phyloP scores from a whole-genome alignment of 2,888 invertebrate species.

The Spilosoma lubricipeda region DNA sequence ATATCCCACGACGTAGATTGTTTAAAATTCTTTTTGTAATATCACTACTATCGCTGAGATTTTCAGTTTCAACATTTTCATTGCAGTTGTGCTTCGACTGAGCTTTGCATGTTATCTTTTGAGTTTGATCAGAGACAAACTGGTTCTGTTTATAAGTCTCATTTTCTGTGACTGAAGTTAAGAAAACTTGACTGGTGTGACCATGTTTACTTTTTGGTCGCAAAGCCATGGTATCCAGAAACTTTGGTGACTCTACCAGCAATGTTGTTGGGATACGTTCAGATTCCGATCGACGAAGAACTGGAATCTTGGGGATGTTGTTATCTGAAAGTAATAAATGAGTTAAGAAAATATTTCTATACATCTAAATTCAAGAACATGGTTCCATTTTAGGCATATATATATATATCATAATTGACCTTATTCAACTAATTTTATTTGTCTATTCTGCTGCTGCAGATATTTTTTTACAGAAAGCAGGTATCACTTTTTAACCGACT shows the following conservation, averaged over 20 bases:
- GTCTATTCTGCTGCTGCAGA: neutral
- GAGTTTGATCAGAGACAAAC: conserved; percentile 41
- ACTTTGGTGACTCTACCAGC: conserved; percentile 85
- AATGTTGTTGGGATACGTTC: conserved; percentile 75
- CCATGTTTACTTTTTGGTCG: conserved; percentile 88
- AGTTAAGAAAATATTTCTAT: neutral
- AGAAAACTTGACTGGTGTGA: conserved; percentile 88
- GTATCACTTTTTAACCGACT: too few species aligned
- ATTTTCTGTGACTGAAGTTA: conserved; percentile 75
- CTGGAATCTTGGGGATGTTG: conserved; percentile 75
- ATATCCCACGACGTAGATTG: conserved; percentile 76
- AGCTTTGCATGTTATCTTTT: conserved; percentile 28
- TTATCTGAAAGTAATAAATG: conserved; percentile 73
- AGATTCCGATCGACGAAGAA: conserved; percentile 81
- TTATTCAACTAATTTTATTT: neutral
- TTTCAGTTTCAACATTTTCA: conserved; percentile 70
- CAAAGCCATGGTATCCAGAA: conserved; percentile 94
- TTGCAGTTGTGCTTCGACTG: conserved; percentile 29
- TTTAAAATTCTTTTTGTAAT: conserved; percentile 76
- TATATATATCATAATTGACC: too few species aligned
- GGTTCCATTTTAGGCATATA: neutral
- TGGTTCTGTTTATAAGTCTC: conserved; percentile 56
- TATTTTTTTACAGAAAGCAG: neutral
- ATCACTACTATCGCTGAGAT: conserved; percentile 79
- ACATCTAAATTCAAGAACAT: neutral